These are phyloP conservation scores for Leptodirus hochenwartii DNA, from an alignment of 2,888 invertebrate species.

Conservation along the genomic window DNA sequence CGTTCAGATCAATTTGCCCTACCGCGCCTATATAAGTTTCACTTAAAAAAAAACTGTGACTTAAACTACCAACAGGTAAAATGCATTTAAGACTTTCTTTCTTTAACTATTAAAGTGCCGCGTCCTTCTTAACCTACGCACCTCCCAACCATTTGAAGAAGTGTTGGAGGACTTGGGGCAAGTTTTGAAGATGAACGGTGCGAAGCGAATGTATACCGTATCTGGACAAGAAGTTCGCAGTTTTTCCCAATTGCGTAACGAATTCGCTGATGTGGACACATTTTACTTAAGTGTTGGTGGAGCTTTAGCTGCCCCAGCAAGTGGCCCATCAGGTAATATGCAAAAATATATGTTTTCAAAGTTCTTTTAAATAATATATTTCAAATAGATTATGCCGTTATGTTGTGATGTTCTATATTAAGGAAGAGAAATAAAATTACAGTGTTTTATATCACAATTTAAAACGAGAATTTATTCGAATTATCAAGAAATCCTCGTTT, in stretches of 20 bases:
- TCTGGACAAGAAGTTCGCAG: conserved; percentile 86
- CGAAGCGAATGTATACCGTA: conserved; percentile 81
- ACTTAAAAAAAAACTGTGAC: too few relatives aligned
- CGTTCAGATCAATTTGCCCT: too few relatives aligned
- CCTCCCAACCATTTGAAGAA: conserved; percentile 87
- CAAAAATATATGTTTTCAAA: conserved; percentile 8
- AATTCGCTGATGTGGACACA: conserved; percentile 80
- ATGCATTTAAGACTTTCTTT: conserved; percentile 4
- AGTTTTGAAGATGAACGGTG: conserved; percentile 80
- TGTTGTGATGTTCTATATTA: too few relatives aligned
- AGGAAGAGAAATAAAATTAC: too few relatives aligned
- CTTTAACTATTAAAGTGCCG: conserved; percentile 44
- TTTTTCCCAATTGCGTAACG: conserved; percentile 83
- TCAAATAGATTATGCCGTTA: too few relatives aligned
- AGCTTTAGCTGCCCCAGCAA: too few relatives aligned
- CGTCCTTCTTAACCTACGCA: conserved; percentile 77
- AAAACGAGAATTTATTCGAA: too few relatives aligned
- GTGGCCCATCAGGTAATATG: conserved; percentile 24
- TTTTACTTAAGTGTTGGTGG: conserved; percentile 58
- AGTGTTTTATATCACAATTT: too few relatives aligned
- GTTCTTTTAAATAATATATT: too few relatives aligned
- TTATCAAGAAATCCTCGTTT: too few relatives aligned
- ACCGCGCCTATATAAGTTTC: too few relatives aligned
- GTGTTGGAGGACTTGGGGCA: conserved; percentile 84
- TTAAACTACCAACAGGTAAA: too few relatives aligned